phyloP scores from a whole-genome alignment of 2,888 invertebrate species.

The Mesoligia furuncula region DNA sequence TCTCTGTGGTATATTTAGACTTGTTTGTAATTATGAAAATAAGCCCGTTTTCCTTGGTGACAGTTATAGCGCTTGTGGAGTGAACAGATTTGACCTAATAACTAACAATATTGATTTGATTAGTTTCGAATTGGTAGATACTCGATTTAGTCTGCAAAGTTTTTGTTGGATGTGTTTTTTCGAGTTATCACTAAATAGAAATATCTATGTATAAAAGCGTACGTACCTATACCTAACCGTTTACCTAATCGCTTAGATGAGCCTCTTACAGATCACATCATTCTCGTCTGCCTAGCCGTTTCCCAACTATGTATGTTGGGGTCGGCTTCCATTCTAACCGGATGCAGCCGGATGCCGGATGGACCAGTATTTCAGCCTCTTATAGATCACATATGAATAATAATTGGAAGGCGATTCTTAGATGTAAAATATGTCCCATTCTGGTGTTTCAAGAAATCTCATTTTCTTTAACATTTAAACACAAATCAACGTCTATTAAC shows the following conservation, averaged over 20 bases:
- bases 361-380: neutral
- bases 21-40: slow-evolving; percentile 43
- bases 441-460: neutral
- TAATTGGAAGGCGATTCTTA: neutral
- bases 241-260: neutral
- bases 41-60: slow-evolving; percentile 53
- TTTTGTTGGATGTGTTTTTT: neutral
- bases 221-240: neutral
- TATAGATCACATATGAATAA: neutral
- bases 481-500: neutral
- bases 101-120: slow-evolving; percentile 26
- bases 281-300: no score
- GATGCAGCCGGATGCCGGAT: no score
- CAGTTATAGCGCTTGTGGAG: slow-evolving; percentile 16
- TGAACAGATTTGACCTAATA: slow-evolving; percentile 29
- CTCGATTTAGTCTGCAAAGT: neutral
- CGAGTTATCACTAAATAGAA: neutral
- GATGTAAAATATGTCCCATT: neutral
- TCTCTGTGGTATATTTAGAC: slow-evolving; percentile 39
- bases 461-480: neutral
- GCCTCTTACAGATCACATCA: no score
- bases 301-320: no score
- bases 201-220: neutral
- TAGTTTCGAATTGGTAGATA: slow-evolving; percentile 8
- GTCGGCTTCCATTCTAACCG: no score